A percentile compares a stretch with the other conserved stretches of the same genome.
Evolutionary conservation across 2,797 vertebrate genomes (phyloP).

Genomic region (Sebastes wilsoni): DNA sequence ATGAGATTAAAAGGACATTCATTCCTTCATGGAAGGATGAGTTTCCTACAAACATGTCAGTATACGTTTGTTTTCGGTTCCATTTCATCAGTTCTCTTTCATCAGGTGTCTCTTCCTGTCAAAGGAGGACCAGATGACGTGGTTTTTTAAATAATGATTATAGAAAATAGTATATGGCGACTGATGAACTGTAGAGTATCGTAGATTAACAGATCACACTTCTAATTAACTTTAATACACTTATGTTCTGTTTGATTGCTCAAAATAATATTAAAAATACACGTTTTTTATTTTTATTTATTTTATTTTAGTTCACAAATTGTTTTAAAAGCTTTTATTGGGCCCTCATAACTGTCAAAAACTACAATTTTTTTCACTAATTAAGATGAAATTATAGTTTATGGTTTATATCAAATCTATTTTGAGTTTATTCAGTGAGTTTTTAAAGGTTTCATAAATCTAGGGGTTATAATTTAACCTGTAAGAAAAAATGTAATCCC

Average conservation of each 20-base stretch:
- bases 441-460: neutral
- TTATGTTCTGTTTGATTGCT: neutral
- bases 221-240: neutral
- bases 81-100: constrained; percentile 13
- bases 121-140: neutral
- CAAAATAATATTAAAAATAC: neutral
- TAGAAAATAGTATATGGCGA: neutral
- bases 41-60: constrained; percentile 14
- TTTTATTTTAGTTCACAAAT: neutral
- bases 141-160: neutral
- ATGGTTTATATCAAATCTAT: neutral
- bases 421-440: neutral
- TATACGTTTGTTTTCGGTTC: neutral
- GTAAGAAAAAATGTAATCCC: neutral
- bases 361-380: neutral
- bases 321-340: neutral
- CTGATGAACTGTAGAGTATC: neutral
- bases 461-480: neutral
- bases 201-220: neutral
- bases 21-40: constrained; percentile 10
- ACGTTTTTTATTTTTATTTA: neutral
- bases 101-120: neutral
- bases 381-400: neutral
- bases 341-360: neutral
- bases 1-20: constrained; percentile 20